Evolutionary conservation across 2,113 vertebrate genomes (phyloP), one percentile per base, ranked within the genome.

Genomic region (Anoura caudifer): DNA sequence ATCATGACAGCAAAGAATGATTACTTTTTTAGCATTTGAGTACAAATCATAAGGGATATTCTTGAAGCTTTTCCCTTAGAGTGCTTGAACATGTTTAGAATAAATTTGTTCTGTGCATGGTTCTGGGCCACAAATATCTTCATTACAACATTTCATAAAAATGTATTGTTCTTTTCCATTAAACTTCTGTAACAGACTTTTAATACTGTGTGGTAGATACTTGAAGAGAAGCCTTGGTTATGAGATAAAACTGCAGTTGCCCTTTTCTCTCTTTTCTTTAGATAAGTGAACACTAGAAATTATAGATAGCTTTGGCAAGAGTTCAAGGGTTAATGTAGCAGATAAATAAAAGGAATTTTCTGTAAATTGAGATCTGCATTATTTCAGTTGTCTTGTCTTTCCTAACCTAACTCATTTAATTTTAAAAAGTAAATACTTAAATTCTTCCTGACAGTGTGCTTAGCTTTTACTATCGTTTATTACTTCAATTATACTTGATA

Each of bases 331-430:
- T 99, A 99, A 99, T 98, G 98, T 98, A 99, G 98, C 98, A 98
- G 98, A 99, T 98, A 99, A 99, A 99, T 99, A 98, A 99, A 99
- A 99, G 98, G 98, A 99, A 98, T 98, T 99, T 98, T 98, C 98
- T 98, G 98, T 98, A 98, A 98, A 98, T 98, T 98, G 98, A 98
- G 98, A 98, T 98, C 98, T 99, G 98, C 98, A 98, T 98, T 98
- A 98, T 99, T 99, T 99, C 98, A 98, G 97, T 98, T 99, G 98
- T 98, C 98, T 98, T 98, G 97, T 98, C 98, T 98, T 98, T 98
- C 98, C 98, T 98, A 98, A 98, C 98, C 98, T 98, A 98, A 98
- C 98, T 98, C 98, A 98, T 98, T 99, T 98, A 98, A 99, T 99
- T 99, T 99, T 98, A 98, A 98, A 98, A 99, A 99, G 98, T 98